Evolutionary conservation across 2,888 invertebrate genomes (phyloP).

Genomic region (Limnephilus marmoratus): DNA sequence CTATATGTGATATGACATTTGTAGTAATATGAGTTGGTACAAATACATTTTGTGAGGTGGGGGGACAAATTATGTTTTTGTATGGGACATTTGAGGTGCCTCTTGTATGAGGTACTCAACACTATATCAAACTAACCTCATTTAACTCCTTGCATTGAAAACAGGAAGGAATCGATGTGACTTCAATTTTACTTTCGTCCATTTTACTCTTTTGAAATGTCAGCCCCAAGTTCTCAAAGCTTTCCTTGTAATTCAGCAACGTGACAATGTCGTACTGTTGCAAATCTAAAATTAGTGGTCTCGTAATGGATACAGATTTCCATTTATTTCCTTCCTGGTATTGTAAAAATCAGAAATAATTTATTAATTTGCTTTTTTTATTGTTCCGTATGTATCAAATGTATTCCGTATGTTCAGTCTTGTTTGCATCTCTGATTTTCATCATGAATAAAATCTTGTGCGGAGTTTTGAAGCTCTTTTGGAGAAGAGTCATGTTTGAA

Average conservation of each 20-base stretch:
- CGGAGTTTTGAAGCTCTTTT: not conserved
- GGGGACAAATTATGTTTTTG: no score
- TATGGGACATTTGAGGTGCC: no score
- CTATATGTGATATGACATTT: no score
- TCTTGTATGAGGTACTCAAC: no score
- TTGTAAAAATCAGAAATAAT: slow-evolving; percentile 70
- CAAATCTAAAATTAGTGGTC: slow-evolving; percentile 69
- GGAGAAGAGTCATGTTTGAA: not conserved
- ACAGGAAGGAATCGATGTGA: slow-evolving; percentile 81
- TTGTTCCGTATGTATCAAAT: no score
- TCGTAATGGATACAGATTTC: slow-evolving; percentile 66
- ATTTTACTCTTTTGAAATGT: slow-evolving; percentile 71
- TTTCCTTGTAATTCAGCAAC: slow-evolving; percentile 75
- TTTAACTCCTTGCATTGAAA: slow-evolving; percentile 77
- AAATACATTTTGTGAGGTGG: no score
- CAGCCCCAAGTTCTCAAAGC: slow-evolving; percentile 80
- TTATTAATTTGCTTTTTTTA: not conserved
- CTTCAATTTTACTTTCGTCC: slow-evolving; percentile 72
- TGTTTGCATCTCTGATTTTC: not conserved
- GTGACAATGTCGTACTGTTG: slow-evolving; percentile 75
- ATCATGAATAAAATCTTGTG: not conserved
- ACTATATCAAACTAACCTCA: slow-evolving; percentile 69
- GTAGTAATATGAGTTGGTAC: no score
- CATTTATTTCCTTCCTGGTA: slow-evolving; percentile 73
- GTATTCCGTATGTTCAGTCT: not conserved